phyloP scores from a whole-genome alignment of 2,797 vertebrate genomes.

The Hyperoplus lanceolatus region DNA sequence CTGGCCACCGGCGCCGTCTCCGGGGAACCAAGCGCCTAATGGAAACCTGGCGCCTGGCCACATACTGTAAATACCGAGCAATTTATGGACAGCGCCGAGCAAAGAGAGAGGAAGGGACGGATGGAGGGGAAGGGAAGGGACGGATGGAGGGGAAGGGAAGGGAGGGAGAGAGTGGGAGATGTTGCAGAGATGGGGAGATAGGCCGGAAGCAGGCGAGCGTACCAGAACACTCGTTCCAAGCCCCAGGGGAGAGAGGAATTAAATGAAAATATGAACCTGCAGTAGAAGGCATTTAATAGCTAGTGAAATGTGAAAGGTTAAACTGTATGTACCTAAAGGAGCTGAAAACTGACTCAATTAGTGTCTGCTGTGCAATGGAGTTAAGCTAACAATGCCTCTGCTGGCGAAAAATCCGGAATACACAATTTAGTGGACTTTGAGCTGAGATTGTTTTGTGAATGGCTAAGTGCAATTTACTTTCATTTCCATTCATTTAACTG shows the following conservation, averaged over 20 bases:
- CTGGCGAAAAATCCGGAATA: not conserved
- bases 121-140: conserved; percentile 25
- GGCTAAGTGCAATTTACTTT: not conserved
- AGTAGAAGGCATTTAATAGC: not conserved
- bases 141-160: conserved; percentile 30
- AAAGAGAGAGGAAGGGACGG: conserved; percentile 30
- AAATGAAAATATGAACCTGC: conserved; percentile 25
- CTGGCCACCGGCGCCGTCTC: conserved; percentile 76
- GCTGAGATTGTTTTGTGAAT: not conserved
- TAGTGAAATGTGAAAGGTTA: not conserved
- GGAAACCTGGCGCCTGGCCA: conserved; percentile 83
- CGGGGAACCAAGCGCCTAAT: conserved; percentile 80
- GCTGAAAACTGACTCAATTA: not conserved
- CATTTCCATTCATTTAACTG: not conserved
- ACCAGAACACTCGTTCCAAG: conserved; percentile 50
- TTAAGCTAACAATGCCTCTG: no score
- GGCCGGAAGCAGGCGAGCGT: conserved; percentile 51
- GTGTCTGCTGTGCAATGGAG: not conserved
- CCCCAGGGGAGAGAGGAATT: conserved; percentile 25
- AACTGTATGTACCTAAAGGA: not conserved
- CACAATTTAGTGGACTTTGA: not conserved
- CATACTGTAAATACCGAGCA: conserved; percentile 80
- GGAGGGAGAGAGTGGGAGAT: conserved; percentile 8
- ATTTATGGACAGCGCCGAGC: conserved; percentile 75
- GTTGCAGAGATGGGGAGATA: conserved; percentile 58